A percentile compares a stretch with the other conserved stretches of the same genome.
Evolutionary conservation across 1,140 invertebrate species (phyloP).

Genomic region (Camponotus floridanus): DNA sequence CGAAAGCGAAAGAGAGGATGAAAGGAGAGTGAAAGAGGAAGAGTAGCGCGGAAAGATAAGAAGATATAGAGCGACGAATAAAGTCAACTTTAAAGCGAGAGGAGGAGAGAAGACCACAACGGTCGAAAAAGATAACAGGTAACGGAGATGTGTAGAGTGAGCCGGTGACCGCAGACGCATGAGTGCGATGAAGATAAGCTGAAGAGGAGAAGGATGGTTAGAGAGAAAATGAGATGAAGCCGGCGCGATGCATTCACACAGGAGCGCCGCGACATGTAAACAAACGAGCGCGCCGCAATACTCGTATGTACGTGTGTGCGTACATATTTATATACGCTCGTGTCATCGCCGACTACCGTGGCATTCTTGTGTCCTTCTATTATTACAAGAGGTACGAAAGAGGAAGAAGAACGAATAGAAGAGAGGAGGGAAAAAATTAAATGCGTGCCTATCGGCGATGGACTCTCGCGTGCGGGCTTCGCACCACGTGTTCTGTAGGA

Average conservation of each 20-base stretch:
- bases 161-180: slow-evolving; percentile 12
- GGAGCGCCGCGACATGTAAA: slow-evolving; percentile 66
- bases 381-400: slow-evolving; percentile 60
- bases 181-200: slow-evolving; percentile 61
- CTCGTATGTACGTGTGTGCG: neutral
- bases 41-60: neutral
- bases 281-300: slow-evolving; percentile 54
- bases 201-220: neutral
- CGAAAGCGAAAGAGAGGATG: slow-evolving; percentile 4
- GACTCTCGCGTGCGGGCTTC: slow-evolving; percentile 1
- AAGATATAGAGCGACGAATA: neutral
- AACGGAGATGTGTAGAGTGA: slow-evolving; percentile 45
- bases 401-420: neutral
- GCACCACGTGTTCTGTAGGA: neutral
- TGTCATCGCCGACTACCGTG: slow-evolving; percentile 48
- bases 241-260: slow-evolving; percentile 60
- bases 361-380: slow-evolving; percentile 63
- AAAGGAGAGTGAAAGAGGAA: neutral
- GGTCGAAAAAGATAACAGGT: slow-evolving; percentile 65
- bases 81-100: slow-evolving; percentile 16
- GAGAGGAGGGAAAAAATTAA: neutral
- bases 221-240: slow-evolving; percentile 21
- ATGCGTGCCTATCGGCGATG: slow-evolving; percentile 37
- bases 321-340: slow-evolving; percentile 2
- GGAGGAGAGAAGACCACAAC: neutral